Conservation (phyloP, 2,113 vertebrate species). For the Lycocorax pyrrhopterus region DNA sequence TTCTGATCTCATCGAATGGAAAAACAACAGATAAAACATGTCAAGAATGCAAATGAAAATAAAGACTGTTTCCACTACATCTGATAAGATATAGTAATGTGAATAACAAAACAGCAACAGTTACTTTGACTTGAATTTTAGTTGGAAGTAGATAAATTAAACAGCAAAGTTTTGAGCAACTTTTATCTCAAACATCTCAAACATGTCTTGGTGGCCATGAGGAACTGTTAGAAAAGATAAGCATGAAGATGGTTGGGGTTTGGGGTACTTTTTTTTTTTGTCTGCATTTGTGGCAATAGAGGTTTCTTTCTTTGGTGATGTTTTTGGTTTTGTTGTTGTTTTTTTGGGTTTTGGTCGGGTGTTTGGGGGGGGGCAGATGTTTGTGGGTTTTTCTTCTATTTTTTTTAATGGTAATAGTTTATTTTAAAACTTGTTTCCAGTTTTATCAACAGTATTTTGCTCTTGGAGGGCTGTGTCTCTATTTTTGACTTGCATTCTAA, state of each 20-base stretch:
- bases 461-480: neutral
- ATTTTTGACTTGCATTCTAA: neutral
- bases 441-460: neutral
- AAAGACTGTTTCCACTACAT: neutral
- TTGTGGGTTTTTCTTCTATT: neutral
- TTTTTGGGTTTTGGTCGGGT: neutral
- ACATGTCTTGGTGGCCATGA: neutral
- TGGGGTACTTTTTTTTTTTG: neutral
- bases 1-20: neutral
- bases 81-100: neutral
- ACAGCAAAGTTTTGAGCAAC: neutral
- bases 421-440: neutral
- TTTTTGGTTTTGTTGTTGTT: neutral
- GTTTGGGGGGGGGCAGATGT: neutral
- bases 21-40: neutral
- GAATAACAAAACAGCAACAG: neutral
- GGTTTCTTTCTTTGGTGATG: neutral
- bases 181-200: neutral
- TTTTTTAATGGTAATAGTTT: neutral
- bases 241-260: fast-evolving
- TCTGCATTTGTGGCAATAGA: neutral
- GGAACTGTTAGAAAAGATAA: neutral
- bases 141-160: neutral
- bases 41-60: neutral
- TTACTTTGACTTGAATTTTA: neutral